Evolutionary conservation across 2,113 vertebrate genomes (phyloP).

Genomic region (Hoplias malabaricus): DNA sequence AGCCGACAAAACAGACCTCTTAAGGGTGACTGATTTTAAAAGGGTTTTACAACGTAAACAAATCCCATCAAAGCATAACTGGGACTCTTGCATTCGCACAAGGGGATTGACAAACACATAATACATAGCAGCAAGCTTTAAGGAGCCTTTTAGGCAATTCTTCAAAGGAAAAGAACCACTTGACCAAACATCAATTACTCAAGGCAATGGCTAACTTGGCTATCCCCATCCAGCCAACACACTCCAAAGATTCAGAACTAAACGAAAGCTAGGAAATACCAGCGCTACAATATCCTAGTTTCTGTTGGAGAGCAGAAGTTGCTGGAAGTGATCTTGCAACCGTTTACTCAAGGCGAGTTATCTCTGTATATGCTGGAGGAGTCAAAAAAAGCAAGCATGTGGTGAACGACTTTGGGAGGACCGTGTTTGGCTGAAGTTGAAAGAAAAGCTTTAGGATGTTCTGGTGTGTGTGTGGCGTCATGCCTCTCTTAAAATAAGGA

Average conservation of each 20-base stretch:
- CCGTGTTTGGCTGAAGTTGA: conserved; percentile 58
- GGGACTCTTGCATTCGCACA: not conserved
- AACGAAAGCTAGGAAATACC: not conserved
- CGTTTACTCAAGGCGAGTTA: conserved; percentile 10
- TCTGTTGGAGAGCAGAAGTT: not conserved
- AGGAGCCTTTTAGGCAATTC: conserved; percentile 21
- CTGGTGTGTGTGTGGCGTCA: conserved; percentile 63
- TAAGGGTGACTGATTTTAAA: conserved; percentile 23
- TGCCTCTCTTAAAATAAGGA: conserved; percentile 57
- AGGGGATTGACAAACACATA: not conserved
- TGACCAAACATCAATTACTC: conserved; percentile 4
- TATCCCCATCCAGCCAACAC: not conserved
- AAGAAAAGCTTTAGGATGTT: conserved; percentile 55
- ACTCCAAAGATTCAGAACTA: not conserved
- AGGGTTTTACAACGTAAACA: conserved; percentile 22
- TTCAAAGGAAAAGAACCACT: conserved; percentile 23
- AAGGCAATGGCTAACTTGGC: not conserved
- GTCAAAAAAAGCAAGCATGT: not conserved
- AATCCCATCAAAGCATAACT: conserved; percentile 39
- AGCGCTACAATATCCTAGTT: not conserved
- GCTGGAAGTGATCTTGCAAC: conserved; percentile 1
- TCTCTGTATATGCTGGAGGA: conserved; percentile 31
- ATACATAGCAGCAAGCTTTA: not conserved
- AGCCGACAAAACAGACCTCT: conserved; percentile 19
- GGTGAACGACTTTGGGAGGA: conserved; percentile 39